These are phyloP conservation scores for Apogon hyalosoma DNA, from an alignment of 2,797 vertebrate genomes.

Conservation along the genomic window DNA sequence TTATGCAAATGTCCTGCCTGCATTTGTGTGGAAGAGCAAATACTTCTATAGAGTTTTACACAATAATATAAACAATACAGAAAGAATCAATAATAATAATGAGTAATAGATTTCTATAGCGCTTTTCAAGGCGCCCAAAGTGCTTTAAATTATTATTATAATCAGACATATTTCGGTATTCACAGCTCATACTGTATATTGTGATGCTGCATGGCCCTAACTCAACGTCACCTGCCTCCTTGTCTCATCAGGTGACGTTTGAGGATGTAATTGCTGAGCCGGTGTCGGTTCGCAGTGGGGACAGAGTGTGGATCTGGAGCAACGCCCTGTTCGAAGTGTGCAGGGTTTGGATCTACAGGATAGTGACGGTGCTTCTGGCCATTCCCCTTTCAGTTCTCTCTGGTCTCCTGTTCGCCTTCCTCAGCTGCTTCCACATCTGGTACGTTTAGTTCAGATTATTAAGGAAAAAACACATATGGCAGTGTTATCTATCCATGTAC, in stretches of 20 bases:
- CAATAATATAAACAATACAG: too few species aligned
- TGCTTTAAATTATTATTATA: too few species aligned
- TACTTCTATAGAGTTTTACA: too few species aligned
- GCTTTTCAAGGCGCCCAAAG: too few species aligned
- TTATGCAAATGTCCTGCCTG: too few species aligned
- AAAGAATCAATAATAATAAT: too few species aligned
- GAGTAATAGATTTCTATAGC: too few species aligned
- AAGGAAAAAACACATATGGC: background rate
- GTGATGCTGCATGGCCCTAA: too few species aligned
- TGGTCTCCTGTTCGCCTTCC: constrained; percentile 81
- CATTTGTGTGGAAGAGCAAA: too few species aligned
- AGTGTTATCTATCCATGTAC: background rate
- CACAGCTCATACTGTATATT: too few species aligned
- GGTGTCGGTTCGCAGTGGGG: constrained; percentile 80
- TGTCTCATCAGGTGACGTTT: constrained; percentile 82
- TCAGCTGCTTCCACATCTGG: constrained; percentile 87
- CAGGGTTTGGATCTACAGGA: constrained; percentile 84
- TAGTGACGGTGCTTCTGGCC: constrained; percentile 78
- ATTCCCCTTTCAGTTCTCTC: constrained; percentile 80
- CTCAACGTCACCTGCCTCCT: constrained; percentile 12
- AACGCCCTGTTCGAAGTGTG: constrained; percentile 84
- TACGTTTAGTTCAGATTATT: constrained; percentile 41
- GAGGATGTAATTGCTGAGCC: constrained; percentile 89
- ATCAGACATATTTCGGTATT: too few species aligned
- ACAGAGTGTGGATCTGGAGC: constrained; percentile 87